These are phyloP conservation scores for Spodoptera litura DNA, from an alignment of 1,140 invertebrate genomes.

Conservation along the genomic window DNA sequence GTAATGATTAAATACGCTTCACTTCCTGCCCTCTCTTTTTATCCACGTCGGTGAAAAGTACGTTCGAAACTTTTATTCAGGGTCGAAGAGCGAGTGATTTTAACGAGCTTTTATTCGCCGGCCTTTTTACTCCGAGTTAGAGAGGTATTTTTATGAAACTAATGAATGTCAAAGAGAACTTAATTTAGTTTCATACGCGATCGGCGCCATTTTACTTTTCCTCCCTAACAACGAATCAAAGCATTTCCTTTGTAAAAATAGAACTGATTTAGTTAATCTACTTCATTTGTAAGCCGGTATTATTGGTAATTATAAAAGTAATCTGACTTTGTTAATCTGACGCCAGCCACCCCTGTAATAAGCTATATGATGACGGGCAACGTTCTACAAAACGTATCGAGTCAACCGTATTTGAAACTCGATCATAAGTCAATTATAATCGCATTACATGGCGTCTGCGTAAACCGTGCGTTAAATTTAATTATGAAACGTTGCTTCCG, in stretches of 20 bases:
- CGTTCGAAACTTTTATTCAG: constrained; percentile 74
- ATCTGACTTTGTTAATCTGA: constrained; percentile 9
- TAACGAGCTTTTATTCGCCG: constrained; percentile 79
- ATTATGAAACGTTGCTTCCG: constrained; percentile 70
- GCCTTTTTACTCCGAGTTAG: constrained; percentile 62
- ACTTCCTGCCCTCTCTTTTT: constrained; percentile 65
- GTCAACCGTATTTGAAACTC: constrained; percentile 44
- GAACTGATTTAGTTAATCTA: not conserved
- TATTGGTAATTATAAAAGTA: constrained; percentile 29
- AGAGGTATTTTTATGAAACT: constrained; percentile 75
- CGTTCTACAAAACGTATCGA: constrained; percentile 24
- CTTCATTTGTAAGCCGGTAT: constrained; percentile 22
- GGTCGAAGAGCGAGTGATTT: constrained; percentile 75
- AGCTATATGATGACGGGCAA: constrained; percentile 12
- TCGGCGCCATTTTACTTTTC: constrained; percentile 40
- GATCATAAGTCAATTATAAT: constrained; percentile 68
- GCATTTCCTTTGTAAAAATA: constrained; percentile 20
- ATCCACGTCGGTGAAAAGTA: constrained; percentile 56
- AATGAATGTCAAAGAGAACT: constrained; percentile 76
- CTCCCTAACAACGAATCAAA: constrained; percentile 8
- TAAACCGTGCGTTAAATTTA: constrained; percentile 75
- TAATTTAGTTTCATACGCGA: constrained; percentile 63
- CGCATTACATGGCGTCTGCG: constrained; percentile 61
- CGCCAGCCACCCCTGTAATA: constrained; percentile 33
- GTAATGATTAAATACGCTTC: constrained; percentile 75